Evolutionary conservation across 2,113 vertebrate genomes (phyloP).

Genomic region (Procavia capensis): DNA sequence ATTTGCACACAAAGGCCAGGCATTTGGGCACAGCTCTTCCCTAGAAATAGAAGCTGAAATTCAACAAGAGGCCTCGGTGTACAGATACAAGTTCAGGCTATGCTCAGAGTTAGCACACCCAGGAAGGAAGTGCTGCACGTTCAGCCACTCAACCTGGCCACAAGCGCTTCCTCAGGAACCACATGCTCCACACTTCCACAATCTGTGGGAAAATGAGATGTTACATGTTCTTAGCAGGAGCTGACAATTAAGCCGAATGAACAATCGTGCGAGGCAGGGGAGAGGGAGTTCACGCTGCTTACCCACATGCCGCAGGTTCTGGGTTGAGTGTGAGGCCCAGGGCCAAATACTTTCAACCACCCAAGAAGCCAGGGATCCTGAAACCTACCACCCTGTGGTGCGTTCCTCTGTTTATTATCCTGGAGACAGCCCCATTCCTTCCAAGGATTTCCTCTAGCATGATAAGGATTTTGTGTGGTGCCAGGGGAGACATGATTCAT

Average conservation of each 20-base stretch:
- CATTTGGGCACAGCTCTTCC: neutral
- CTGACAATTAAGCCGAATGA: constrained; percentile 79
- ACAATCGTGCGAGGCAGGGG: constrained; percentile 51
- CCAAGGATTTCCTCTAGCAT: constrained; percentile 72
- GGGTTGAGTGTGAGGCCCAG: constrained; percentile 20
- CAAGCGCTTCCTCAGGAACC: constrained; percentile 14
- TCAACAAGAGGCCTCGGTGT: neutral
- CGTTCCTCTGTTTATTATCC: constrained; percentile 74
- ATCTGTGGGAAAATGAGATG: constrained; percentile 77
- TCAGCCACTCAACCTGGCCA: constrained; percentile 32
- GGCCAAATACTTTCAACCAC: constrained; percentile 75
- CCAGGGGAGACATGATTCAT: constrained; percentile 82
- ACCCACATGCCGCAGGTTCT: constrained; percentile 76
- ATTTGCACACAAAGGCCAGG: neutral
- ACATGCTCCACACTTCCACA: constrained; percentile 44
- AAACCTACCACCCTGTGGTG: constrained; percentile 55
- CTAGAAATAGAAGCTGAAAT: neutral
- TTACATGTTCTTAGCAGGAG: constrained; percentile 80
- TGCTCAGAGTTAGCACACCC: neutral
- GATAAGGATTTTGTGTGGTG: constrained; percentile 80
- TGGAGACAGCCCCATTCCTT: constrained; percentile 68
- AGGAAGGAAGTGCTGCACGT: neutral
- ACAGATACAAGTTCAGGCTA: neutral
- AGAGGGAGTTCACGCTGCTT: constrained; percentile 68
- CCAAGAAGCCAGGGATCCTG: constrained; percentile 60